These are phyloP conservation scores for Aleiodes alternator DNA, from an alignment of 2,888 invertebrate species.

Conservation along the genomic window DNA sequence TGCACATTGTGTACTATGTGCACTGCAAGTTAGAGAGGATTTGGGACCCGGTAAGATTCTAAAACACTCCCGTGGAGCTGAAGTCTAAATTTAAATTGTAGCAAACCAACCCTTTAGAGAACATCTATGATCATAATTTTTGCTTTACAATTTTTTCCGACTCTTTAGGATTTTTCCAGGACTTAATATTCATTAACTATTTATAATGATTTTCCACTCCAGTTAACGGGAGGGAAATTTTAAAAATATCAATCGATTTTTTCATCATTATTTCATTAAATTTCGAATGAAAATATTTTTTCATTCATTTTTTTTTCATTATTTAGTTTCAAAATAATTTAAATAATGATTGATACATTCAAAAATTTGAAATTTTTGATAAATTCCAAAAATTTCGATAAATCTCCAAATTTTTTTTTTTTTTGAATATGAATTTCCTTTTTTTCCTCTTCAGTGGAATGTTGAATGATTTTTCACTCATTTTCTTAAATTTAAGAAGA, in stretches of 20 bases:
- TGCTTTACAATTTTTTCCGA: background rate
- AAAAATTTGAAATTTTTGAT: too few species aligned
- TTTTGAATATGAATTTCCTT: too few species aligned
- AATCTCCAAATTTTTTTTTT: too few species aligned
- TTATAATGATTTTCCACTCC: conserved; percentile 8
- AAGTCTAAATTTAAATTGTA: conserved; percentile 71
- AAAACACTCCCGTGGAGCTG: conserved; percentile 62
- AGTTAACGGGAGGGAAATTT: background rate
- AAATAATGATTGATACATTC: too few species aligned
- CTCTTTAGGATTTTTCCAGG: background rate
- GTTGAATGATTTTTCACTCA: too few species aligned
- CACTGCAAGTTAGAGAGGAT: conserved; percentile 96
- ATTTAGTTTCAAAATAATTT: too few species aligned
- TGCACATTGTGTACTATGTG: conserved; percentile 96
- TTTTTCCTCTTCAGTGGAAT: too few species aligned
- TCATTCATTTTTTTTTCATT: background rate
- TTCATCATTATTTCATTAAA: background rate
- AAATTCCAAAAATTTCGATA: too few species aligned
- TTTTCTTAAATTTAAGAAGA: too few species aligned
- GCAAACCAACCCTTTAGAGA: conserved; percentile 37
- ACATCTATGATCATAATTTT: conserved; percentile 41
- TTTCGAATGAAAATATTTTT: background rate
- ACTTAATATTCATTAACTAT: background rate
- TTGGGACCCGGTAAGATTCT: conserved; percentile 87
- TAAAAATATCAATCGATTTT: conserved; percentile 6